Conservation (phyloP, 2,113 vertebrate genomes). For the Origma solitaria region DNA sequence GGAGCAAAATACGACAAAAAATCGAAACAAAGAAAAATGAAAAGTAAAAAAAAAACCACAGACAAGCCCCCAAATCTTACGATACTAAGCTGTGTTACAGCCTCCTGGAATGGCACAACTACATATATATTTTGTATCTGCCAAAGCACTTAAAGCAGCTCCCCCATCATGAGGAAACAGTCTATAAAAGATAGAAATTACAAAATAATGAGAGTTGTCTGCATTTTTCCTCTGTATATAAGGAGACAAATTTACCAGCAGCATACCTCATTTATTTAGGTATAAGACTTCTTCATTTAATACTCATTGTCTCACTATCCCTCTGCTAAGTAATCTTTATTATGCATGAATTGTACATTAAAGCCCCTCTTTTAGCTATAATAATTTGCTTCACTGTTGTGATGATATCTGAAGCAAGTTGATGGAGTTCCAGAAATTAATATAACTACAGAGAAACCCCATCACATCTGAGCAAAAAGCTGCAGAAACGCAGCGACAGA, state of each 20-base stretch:
- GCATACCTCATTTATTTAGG: not conserved
- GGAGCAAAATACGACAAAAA: not conserved
- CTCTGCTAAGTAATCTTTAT: not conserved
- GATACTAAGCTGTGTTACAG: not conserved
- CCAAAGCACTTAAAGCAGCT: not conserved
- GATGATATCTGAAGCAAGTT: not conserved
- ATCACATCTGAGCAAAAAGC: slow-evolving; percentile 36
- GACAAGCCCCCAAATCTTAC: not conserved
- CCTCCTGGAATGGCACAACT: not conserved
- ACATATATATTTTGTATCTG: not conserved
- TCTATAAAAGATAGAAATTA: not conserved
- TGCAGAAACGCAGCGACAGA: slow-evolving; percentile 48
- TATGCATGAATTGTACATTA: not conserved
- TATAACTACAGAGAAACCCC: not conserved
- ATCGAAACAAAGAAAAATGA: accelerated
- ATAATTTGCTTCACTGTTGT: not conserved
- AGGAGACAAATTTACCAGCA: not conserved
- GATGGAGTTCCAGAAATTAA: slow-evolving; percentile 2
- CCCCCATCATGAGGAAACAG: not conserved
- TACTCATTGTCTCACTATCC: not conserved
- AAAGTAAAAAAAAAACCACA: not conserved
- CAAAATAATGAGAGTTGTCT: not conserved
- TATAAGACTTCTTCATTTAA: not conserved
- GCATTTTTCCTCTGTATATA: not conserved
- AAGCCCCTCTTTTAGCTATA: not conserved